A percentile compares a stretch with the other conserved stretches of the same genome.
These are phyloP conservation scores for Microtus oregoni DNA, from an alignment of 2,113 vertebrate genomes.

Conservation along the genomic window DNA sequence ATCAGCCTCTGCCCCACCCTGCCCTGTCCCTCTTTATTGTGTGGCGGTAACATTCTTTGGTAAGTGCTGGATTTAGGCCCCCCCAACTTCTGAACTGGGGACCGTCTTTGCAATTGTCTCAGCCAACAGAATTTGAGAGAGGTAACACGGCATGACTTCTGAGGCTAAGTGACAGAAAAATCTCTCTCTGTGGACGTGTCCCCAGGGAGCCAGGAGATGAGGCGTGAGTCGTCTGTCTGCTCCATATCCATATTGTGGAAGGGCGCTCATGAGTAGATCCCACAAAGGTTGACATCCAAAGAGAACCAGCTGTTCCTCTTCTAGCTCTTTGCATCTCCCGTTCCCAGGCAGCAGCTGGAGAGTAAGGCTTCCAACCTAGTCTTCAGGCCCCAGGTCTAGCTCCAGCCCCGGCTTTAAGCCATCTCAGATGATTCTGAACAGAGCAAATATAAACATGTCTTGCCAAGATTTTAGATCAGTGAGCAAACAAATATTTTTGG, in stretches of 20 bases:
- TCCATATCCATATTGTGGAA: not conserved
- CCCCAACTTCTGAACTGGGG: not conserved
- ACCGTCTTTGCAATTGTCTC: not conserved
- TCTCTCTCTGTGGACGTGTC: not conserved
- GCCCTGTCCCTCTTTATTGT: not conserved
- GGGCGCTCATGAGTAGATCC: not conserved
- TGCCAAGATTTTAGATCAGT: not conserved
- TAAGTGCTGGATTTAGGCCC: not conserved
- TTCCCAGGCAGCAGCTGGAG: not conserved
- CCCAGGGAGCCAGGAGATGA: not conserved
- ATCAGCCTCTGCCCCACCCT: not conserved
- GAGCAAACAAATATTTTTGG: not conserved
- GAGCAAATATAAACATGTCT: not conserved
- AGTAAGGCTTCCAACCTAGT: not conserved
- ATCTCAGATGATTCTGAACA: accelerated
- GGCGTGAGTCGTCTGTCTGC: not conserved
- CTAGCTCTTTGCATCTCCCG: not conserved
- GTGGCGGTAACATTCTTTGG: not conserved
- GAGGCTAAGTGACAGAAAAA: not conserved
- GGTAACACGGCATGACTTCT: not conserved
- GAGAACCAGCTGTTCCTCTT: not conserved
- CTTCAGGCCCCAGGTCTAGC: too few species aligned
- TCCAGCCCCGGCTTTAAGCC: not conserved
- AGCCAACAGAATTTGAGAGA: not conserved
- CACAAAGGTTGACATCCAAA: not conserved